Evolutionary conservation across 2,113 vertebrate genomes (phyloP).

Genomic region (Chaenocephalus aceratus): DNA sequence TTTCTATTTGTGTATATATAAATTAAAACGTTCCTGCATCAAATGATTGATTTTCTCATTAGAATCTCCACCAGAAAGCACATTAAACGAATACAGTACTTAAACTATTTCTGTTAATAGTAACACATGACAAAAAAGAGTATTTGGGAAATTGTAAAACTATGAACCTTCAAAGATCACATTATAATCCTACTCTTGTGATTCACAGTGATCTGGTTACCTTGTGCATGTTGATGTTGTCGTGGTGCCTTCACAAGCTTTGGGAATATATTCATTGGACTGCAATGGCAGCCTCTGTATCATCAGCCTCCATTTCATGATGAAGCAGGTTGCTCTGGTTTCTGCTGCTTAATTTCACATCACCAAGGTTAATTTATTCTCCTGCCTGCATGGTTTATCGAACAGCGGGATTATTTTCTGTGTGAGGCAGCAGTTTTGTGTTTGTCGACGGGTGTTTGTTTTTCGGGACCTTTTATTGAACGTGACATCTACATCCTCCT

Average conservation of each 20-base stretch:
- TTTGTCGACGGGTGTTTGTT: slow-evolving; percentile 19
- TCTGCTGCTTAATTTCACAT: slow-evolving; percentile 38
- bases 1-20: background rate
- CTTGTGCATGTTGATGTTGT: background rate
- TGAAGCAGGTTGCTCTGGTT: slow-evolving; percentile 25
- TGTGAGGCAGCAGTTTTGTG: slow-evolving; percentile 32
- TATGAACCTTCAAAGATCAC: background rate
- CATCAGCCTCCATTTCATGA: slow-evolving; percentile 37
- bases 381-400: slow-evolving; percentile 34
- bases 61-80: background rate
- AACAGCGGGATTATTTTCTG: slow-evolving; percentile 27
- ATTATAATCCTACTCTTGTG: background rate
- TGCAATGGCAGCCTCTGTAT: slow-evolving; percentile 13
- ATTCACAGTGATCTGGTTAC: background rate
- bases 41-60: background rate
- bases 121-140: too few relatives aligned
- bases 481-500: background rate
- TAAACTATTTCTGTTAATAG: too few relatives aligned
- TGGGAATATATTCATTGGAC: background rate
- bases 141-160: background rate
- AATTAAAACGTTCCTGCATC: background rate
- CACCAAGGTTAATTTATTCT: slow-evolving; percentile 46
- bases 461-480: background rate
- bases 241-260: slow-evolving; percentile 19
- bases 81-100: background rate